Conservation (phyloP, 2,888 invertebrate species). For the Gerris lacustris region DNA sequence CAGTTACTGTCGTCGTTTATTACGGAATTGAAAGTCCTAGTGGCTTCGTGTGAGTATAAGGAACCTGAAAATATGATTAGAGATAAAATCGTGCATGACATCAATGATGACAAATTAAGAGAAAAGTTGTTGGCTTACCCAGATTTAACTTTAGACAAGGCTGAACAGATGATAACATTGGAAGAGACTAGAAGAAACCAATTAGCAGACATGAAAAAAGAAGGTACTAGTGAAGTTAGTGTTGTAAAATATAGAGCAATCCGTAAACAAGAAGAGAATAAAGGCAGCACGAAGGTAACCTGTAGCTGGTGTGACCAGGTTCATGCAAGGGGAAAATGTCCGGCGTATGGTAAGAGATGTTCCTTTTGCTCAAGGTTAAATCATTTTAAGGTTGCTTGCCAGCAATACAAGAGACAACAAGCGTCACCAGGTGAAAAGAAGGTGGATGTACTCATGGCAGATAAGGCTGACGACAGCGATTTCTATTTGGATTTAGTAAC, state of each 20-base stretch:
- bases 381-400: slow-evolving; percentile 22
- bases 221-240: neutral
- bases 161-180: neutral
- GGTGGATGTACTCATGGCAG: neutral
- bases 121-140: slow-evolving; percentile 4
- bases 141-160: slow-evolving; percentile 11
- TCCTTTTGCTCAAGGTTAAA: slow-evolving; percentile 18
- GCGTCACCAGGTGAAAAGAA: neutral
- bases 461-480: neutral
- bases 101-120: neutral
- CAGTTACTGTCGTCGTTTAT: slow-evolving; percentile 2
- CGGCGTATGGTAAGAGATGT: slow-evolving; percentile 23
- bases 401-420: too few species aligned
- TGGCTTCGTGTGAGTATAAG: neutral
- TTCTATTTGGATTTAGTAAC: too few species aligned
- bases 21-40: slow-evolving; percentile 2
- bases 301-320: slow-evolving; percentile 22
- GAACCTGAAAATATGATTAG: slow-evolving; percentile 14
- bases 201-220: neutral
- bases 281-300: neutral
- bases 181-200: slow-evolving; percentile 1
- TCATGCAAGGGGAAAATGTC: slow-evolving; percentile 22
- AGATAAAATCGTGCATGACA: slow-evolving; percentile 8
- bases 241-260: neutral
- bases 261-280: neutral